Evolutionary conservation across 2,797 vertebrate genomes (phyloP).

Genomic region (Trematocara caparti): DNA sequence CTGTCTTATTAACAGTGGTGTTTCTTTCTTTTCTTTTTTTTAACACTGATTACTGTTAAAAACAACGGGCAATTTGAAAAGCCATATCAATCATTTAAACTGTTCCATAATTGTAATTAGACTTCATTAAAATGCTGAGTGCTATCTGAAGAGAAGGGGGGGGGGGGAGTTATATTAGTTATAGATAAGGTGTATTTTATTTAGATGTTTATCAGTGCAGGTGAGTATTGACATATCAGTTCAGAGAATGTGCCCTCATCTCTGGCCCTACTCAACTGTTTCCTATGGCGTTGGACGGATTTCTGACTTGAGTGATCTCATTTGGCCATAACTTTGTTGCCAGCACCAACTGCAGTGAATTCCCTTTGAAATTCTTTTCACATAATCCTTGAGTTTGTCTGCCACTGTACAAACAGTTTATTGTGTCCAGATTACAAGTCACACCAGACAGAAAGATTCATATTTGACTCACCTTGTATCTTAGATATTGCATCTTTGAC

Average conservation of each 20-base stretch:
- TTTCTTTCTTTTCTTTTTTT: background rate
- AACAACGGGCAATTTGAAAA: background rate
- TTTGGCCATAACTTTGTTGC: conserved; percentile 31
- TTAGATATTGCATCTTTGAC: background rate
- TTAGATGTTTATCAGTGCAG: background rate
- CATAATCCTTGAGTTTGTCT: background rate
- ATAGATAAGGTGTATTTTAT: background rate
- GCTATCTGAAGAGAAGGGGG: background rate
- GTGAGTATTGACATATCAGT: background rate
- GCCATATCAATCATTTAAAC: background rate
- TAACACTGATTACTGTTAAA: background rate
- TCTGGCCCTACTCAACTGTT: conserved; percentile 6
- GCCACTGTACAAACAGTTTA: conserved; percentile 24
- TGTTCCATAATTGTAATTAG: background rate
- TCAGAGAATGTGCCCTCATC: background rate
- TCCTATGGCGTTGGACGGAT: conserved; percentile 14
- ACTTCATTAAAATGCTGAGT: background rate
- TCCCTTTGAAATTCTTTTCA: conserved; percentile 30
- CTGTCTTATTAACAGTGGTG: background rate
- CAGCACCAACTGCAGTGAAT: conserved; percentile 17
- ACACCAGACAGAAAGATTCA: conserved; percentile 29
- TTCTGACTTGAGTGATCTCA: conserved; percentile 30
- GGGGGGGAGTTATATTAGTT: background rate
- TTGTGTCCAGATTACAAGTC: conserved; percentile 21
- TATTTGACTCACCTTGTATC: background rate